These are phyloP conservation scores for Esox masquinongy DNA, from an alignment of 2,797 vertebrate species.

Conservation along the genomic window DNA sequence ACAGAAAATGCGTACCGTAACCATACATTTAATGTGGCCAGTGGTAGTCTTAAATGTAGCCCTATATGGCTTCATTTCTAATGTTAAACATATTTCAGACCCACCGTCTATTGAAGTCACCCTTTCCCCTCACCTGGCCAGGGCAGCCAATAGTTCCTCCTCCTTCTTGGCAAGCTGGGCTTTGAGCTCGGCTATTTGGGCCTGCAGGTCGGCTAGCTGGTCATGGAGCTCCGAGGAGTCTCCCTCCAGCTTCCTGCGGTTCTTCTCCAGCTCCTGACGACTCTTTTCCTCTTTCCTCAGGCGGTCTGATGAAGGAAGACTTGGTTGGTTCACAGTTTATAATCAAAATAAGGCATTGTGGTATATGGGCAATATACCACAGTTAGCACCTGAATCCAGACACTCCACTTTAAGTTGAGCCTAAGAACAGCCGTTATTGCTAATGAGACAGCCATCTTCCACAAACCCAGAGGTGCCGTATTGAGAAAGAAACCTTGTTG, in stretches of 20 bases:
- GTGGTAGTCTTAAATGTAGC: not conserved
- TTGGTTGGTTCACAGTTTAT: too few relatives aligned
- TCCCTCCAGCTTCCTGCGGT: conserved; percentile 91
- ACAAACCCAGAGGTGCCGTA: too few relatives aligned
- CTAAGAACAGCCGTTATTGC: too few relatives aligned
- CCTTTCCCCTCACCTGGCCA: conserved; percentile 80
- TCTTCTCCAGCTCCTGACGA: conserved; percentile 94
- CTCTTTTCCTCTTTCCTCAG: conserved; percentile 91
- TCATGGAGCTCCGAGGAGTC: conserved; percentile 90
- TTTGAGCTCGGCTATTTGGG: conserved; percentile 91
- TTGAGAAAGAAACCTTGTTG: not conserved
- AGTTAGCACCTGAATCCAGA: too few relatives aligned
- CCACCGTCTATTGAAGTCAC: too few relatives aligned
- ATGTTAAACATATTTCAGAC: not conserved
- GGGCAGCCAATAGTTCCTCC: conserved; percentile 88
- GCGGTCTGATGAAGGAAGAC: conserved; percentile 69
- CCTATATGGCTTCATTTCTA: not conserved
- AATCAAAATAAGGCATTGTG: too few relatives aligned
- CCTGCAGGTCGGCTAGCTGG: conserved; percentile 92
- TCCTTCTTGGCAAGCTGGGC: conserved; percentile 96
- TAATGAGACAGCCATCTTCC: too few relatives aligned
- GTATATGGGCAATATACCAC: too few relatives aligned
- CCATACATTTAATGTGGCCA: not conserved
- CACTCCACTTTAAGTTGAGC: too few relatives aligned
- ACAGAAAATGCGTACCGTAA: not conserved